Evolutionary conservation across 2,797 vertebrate species (phyloP).

Genomic region (Mormyrops attenuatus): DNA sequence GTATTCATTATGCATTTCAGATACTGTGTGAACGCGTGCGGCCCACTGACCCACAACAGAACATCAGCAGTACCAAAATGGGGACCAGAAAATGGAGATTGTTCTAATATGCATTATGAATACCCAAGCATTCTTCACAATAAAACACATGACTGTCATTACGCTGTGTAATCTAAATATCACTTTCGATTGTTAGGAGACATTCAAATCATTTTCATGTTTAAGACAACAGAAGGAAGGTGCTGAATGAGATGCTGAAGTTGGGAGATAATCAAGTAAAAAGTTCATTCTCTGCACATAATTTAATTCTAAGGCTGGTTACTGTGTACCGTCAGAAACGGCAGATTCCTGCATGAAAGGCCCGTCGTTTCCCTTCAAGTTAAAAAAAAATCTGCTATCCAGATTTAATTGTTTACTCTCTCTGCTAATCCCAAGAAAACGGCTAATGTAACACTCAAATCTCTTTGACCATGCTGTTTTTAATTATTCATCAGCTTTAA

Average conservation of each 20-base stretch:
- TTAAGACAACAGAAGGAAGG: background rate
- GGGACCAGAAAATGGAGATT: background rate
- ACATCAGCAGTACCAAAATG: background rate
- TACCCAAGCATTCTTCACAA: background rate
- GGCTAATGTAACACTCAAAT: conserved; percentile 78
- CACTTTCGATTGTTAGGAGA: background rate
- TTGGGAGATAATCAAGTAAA: conserved; percentile 34
- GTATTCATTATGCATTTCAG: background rate
- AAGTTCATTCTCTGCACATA: conserved; percentile 43
- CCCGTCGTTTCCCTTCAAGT: background rate
- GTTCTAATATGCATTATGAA: background rate
- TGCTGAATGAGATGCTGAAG: background rate
- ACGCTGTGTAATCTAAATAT: background rate
- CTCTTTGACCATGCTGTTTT: conserved; percentile 80
- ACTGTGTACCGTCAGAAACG: background rate
- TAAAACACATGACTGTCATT: background rate
- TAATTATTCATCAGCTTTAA: conserved; percentile 88
- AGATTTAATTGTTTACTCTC: conserved; percentile 79
- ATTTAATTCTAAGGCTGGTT: conserved; percentile 39
- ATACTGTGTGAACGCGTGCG: background rate
- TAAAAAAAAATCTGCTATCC: conserved; percentile 47
- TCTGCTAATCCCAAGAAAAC: conserved; percentile 69
- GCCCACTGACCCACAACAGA: background rate
- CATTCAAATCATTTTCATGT: background rate
- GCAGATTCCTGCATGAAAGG: background rate